Evolutionary conservation across 2,888 invertebrate genomes (phyloP), one percentile per base, ranked within the genome.

Genomic region (Ophioninae sp.): DNA sequence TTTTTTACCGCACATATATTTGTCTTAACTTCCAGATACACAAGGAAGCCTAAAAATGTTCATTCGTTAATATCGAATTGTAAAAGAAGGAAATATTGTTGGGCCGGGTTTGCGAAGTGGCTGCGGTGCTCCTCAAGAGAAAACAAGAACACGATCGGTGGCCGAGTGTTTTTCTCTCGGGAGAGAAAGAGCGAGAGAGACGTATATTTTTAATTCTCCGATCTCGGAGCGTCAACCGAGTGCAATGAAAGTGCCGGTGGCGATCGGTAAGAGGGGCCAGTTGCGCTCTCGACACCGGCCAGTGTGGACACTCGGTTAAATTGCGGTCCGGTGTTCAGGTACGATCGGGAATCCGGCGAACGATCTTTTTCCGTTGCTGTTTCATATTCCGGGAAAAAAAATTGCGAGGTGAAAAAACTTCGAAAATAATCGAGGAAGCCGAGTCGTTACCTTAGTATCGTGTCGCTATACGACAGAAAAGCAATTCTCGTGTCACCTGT

Each of bases 231-330:
- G n/a, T 59, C 23, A 44, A 7, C 13, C 41, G 64, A 39, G 74
- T 69, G 80, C 74, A 74, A 78, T 65, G 77, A 73, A 78, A 81
- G 82, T 73, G 83, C 78, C 82, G 82, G 77, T 50, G 76, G 76
- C 77, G 83, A 86, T 84, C 87, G 88, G 86, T 86, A 87, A 86
- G 83, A 77, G 83, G 76, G 82, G 85, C 50, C 89, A 90, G 90
- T 90, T 87, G 86, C 84, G 88, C 86, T 87, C 86, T 87, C 88
- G 90, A 89, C 90, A 86, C 88, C 88, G 87, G 86, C 87, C 85
- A 70, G 88, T 78, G 85, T 86, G 85, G 90, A 88, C 87, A 81
- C 70, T 64, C 65, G 7, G 64, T 77, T 72, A 3, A 17, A 65
- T 69, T 23, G 59, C 75, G 50, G 61, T 64, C 61, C 67, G 64